These are phyloP conservation scores for Choloepus didactylus DNA, from an alignment of 2,797 vertebrate genomes.

Conservation along the genomic window DNA sequence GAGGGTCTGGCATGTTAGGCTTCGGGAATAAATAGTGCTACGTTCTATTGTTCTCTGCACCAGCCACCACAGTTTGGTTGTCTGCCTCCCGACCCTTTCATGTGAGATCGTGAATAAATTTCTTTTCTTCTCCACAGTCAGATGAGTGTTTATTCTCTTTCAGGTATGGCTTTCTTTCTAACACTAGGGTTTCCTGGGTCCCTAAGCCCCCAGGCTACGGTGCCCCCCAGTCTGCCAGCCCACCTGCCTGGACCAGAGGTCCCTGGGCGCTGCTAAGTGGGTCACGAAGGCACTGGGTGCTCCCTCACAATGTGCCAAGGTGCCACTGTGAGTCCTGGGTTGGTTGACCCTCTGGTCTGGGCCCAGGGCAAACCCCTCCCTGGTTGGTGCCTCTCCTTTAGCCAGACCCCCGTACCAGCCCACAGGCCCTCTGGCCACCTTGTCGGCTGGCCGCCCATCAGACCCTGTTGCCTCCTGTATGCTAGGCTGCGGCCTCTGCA, in stretches of 20 bases:
- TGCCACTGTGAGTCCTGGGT: neutral
- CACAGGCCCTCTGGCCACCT: neutral
- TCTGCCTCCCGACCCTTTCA: too few species aligned
- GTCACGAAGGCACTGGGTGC: slow-evolving; percentile 75
- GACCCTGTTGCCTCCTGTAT: neutral
- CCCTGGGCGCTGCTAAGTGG: slow-evolving; percentile 22
- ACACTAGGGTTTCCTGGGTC: slow-evolving; percentile 73
- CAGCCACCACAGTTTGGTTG: too few species aligned
- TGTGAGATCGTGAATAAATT: too few species aligned
- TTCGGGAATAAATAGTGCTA: too few species aligned
- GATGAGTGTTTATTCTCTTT: too few species aligned
- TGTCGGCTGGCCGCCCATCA: neutral
- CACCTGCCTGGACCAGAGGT: neutral
- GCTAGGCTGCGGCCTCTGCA: neutral
- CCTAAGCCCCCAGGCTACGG: slow-evolving; percentile 69
- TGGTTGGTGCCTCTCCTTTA: neutral
- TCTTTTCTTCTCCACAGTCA: too few species aligned
- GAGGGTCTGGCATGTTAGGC: too few species aligned
- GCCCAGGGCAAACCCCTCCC: neutral
- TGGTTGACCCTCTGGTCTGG: neutral
- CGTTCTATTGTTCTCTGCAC: too few species aligned
- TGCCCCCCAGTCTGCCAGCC: too few species aligned
- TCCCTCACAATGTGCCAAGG: slow-evolving; percentile 76
- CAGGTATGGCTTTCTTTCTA: too few species aligned
- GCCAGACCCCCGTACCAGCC: neutral